Conservation (phyloP, 2,113 vertebrate genomes). For the Illadopsis cleaveri region DNA sequence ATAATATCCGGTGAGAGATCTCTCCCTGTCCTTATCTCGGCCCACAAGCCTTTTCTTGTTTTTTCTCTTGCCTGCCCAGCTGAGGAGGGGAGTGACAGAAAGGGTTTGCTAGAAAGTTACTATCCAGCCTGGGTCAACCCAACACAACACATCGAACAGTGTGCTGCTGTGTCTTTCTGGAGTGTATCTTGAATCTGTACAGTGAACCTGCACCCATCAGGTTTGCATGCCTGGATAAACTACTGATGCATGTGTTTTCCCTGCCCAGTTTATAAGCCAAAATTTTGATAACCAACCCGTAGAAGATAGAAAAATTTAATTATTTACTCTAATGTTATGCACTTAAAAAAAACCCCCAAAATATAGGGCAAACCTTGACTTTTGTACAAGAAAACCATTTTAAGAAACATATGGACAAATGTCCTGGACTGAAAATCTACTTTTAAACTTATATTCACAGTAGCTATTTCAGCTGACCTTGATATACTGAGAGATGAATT, state of each 20-base stretch:
- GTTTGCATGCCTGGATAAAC: not conserved
- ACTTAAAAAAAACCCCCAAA: not conserved
- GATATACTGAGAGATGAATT: not conserved
- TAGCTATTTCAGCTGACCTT: not conserved
- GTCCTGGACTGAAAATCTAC: not conserved
- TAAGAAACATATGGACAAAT: not conserved
- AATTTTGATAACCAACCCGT: not conserved
- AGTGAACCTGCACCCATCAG: not conserved
- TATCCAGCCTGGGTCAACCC: not conserved
- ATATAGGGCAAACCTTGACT: not conserved
- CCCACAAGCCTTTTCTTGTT: not conserved
- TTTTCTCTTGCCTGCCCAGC: not conserved
- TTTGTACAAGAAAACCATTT: not conserved
- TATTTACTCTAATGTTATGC: not conserved
- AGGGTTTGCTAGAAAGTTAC: not conserved
- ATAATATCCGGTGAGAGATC: not conserved
- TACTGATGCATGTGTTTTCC: not conserved
- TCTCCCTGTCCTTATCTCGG: accelerated
- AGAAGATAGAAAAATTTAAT: not conserved
- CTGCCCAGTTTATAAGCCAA: not conserved
- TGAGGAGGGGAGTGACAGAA: not conserved
- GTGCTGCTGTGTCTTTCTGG: not conserved
- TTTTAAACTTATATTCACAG: not conserved
- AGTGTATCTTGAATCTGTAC: not conserved
- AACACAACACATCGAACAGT: not conserved